Percentiles rank a stretch among this genome's conserved stretches.
Conservation (phyloP, 2,797 vertebrate genomes). For the Helicolenus hilgendorfi region DNA sequence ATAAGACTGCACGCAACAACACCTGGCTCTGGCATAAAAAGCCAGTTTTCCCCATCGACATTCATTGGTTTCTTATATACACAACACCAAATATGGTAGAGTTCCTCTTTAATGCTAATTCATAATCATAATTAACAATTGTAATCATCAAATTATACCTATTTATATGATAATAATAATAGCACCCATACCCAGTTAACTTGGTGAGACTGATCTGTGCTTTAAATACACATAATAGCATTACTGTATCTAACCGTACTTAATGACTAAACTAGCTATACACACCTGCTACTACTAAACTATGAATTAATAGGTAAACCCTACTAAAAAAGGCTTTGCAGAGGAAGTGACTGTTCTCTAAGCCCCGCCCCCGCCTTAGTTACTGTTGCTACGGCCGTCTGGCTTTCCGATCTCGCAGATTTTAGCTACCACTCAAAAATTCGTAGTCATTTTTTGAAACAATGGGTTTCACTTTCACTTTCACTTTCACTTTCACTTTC, state of each 20-base stretch:
- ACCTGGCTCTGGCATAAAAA: neutral
- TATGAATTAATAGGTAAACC: neutral
- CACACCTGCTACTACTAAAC: neutral
- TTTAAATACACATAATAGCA: neutral
- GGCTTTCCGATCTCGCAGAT: too few species aligned
- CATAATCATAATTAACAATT: slow-evolving; percentile 16
- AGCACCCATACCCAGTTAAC: neutral
- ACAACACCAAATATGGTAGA: neutral
- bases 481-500: too few species aligned
- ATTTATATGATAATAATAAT: neutral
- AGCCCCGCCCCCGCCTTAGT: neutral
- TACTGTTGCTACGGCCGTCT: too few species aligned
- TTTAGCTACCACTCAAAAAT: neutral
- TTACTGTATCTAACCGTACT: slow-evolving; percentile 15
- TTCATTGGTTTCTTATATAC: neutral
- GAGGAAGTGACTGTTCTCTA: neutral
- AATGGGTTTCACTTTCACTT: neutral
- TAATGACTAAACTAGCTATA: slow-evolving; percentile 14
- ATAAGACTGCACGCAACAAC: neutral
- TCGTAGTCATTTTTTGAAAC: neutral
- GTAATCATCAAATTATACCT: slow-evolving; percentile 31
- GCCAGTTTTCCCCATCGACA: neutral
- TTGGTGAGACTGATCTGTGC: neutral
- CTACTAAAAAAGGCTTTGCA: neutral
- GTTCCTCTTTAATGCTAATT: neutral